Evolutionary conservation across 2,888 invertebrate species (phyloP).

Genomic region (Cristatella mucedo): DNA sequence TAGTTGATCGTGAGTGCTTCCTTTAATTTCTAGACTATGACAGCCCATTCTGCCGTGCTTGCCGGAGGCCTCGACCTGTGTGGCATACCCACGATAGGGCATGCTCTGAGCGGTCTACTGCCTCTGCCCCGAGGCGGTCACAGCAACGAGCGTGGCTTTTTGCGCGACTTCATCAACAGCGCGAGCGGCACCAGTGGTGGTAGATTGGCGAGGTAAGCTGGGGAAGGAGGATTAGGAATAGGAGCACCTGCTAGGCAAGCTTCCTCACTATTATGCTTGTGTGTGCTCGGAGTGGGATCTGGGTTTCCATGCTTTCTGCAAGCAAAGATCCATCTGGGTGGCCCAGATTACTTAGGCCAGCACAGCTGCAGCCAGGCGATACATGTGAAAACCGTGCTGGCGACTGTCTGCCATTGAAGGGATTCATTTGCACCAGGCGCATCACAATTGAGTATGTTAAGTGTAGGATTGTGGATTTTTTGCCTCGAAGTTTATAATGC

Average conservation of each 20-base stretch:
- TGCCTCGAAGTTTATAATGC: no score
- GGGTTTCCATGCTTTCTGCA: no score
- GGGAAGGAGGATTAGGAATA: not conserved
- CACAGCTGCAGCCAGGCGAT: no score
- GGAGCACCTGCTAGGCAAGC: not conserved
- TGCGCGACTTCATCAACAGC: constrained; percentile 77
- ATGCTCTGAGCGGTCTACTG: constrained; percentile 72
- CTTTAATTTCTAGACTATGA: constrained; percentile 41
- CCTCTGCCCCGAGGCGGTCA: constrained; percentile 56
- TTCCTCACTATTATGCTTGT: no score
- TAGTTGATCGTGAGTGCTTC: constrained; percentile 2
- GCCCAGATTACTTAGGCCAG: no score
- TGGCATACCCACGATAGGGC: constrained; percentile 67
- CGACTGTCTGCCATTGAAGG: no score
- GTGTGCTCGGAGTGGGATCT: no score
- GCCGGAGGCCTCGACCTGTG: constrained; percentile 76
- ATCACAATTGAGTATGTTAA: no score
- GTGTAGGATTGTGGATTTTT: no score
- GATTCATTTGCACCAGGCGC: no score
- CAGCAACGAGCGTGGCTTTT: constrained; percentile 77
- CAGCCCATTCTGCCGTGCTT: constrained; percentile 56
- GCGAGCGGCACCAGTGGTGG: constrained; percentile 73
- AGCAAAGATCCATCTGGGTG: no score
- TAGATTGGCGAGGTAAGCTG: constrained; percentile 52
- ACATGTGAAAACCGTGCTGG: no score